Base-by-base conservation (phyloP, 2,113 vertebrate genomes). In the Engystomops pustulosus region DNA sequence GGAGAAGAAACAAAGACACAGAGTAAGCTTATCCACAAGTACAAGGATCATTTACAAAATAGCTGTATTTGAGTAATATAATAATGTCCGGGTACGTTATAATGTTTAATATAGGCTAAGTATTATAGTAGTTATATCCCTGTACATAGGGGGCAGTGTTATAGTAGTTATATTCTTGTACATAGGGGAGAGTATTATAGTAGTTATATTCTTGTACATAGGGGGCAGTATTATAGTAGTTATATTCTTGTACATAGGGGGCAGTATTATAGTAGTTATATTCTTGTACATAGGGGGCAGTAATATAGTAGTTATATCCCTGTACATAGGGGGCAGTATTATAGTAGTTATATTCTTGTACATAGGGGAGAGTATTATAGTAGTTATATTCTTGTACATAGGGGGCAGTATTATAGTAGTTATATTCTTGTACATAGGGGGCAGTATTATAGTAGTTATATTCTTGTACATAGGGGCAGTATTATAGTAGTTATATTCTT, bases 341-440 rank as follows among this genome's bases (percentile, higher is more conserved):
- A 53, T n/a, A 53, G 51, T 53, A 53, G 51, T 53, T 53, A 53
- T 53, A 53, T 53, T 53, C 51, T 53, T 53, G 51, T 53, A n/a
- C 18, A 53, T 53, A 53, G 51, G 51, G 6, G 51, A n/a, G 5
- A 53, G 18, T 53, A 53, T 53, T 53, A 53, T n/a, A 53, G 17
- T 53, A 53, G 51, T 53, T 53, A 53, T 53, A 53, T n/a, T 53
- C 18, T 53, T 53, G 51, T 53, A 53, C 18, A 53, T 53, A 53
- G 51, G 51, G n/a, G n/a, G 51, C 51, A 53, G 51, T 53, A 53
- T 53, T 53, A 53, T 53, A 53, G 51, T 53, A 53, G 51, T 53
- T 53, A 53, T 53, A 53, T 53, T 53, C 51, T 53, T 53, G 51
- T 53, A 53, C 17, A 53, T n/a, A 53, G 51, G 20, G n/a, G 7